phyloP scores from a whole-genome alignment of 1,140 invertebrate genomes.

The Trachelipus rathkii region DNA sequence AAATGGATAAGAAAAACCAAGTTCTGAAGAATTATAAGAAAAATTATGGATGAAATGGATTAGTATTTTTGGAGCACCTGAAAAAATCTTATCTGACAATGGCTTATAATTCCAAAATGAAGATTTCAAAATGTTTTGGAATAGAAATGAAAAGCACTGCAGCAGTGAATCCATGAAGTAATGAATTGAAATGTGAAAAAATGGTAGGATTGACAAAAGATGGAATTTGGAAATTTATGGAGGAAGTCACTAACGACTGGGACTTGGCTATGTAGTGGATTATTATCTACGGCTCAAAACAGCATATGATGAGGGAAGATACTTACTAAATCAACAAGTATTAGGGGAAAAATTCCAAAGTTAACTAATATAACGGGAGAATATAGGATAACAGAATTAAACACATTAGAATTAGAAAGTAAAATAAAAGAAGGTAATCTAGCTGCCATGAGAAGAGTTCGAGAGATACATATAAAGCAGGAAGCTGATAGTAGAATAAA shows the following conservation, averaged over 20 bases:
- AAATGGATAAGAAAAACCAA: background rate
- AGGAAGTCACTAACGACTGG: background rate
- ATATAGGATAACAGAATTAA: too few relatives aligned
- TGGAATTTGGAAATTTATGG: background rate
- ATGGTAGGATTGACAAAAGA: background rate
- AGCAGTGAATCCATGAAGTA: background rate
- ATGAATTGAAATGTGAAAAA: background rate
- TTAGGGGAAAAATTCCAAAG: background rate
- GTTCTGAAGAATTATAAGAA: background rate
- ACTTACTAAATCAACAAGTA: background rate
- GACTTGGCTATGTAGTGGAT: background rate
- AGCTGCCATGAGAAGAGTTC: too few relatives aligned
- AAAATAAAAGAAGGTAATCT: too few relatives aligned
- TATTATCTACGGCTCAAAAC: background rate
- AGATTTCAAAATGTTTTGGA: background rate
- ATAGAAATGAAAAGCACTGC: background rate
- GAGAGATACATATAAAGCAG: too few relatives aligned
- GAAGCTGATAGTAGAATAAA: too few relatives aligned
- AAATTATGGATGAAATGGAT: background rate
- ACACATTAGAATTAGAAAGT: too few relatives aligned
- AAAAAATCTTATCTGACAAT: conserved; percentile 13
- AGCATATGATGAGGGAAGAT: background rate
- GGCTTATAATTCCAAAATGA: conserved; percentile 16
- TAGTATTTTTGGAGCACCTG: background rate
- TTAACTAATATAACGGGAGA: too few relatives aligned